Base-by-base conservation (phyloP, 2,888 invertebrate genomes). In the Fragum sueziense region DNA sequence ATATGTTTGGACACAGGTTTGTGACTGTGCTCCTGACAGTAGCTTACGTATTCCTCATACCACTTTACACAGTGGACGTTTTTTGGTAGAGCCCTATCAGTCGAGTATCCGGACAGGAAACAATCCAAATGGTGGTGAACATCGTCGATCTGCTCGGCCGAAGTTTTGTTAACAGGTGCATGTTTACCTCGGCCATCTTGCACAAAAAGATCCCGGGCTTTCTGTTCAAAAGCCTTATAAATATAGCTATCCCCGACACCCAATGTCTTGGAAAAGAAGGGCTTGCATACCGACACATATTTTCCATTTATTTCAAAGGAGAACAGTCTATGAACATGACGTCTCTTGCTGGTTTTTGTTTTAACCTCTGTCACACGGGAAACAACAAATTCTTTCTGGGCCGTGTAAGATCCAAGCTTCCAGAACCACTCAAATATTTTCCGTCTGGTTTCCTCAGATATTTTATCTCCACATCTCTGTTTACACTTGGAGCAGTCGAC, bases 341-440 rank as follows among this genome's bases (percentile, higher is more conserved):
- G 52, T 70, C 80, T 57, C 41, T 80, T 79, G 54, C 71, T 79
- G 2, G 78, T 77, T 51, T 75, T 79, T 31, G 83, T 76, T 41
- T 68, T 68, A n/a, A 77, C 70, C 52, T 79, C 76, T 20, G 76
- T 79, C 20, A 84, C 79, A 61, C 80, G 76, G 1, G 76, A 69
- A 1, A 84, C 84, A 34, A 85, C 84, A 75, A 82, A 85, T 52
- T 79, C 80, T 62, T 79, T 84, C 33, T 85, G 84, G 22, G 77
- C 77, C 0, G 75, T 72, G 72, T 85, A 85, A 31, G 82, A 80
- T 9, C 80, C 78, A 22, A 84, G 47, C 57, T 69, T 80, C 84
- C 84, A 82, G 41, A 82, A 85, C 73, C 73, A 78, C 9, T 80
- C 70, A 76, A 84, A 84, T 6, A 82, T 74, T 73, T 80, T 78